Evolutionary conservation across 1,140 invertebrate genomes (phyloP).

Genomic region (Meloidogyne hapla): DNA sequence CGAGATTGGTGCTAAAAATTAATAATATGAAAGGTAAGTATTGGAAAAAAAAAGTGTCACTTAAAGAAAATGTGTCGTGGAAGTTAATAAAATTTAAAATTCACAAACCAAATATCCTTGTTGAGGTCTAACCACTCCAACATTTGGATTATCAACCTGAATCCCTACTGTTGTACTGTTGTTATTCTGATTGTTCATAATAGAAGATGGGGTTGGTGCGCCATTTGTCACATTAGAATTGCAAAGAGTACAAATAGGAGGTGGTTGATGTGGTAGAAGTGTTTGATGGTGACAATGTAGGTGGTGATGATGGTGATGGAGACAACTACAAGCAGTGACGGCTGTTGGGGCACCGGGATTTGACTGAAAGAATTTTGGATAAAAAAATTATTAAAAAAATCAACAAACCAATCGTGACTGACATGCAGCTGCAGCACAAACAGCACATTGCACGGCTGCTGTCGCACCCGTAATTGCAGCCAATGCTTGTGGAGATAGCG

Average conservation of each 20-base stretch:
- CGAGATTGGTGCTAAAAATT: conserved; percentile 7
- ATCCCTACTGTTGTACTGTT: not conserved
- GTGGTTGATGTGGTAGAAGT: not conserved
- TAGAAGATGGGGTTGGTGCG: conserved; percentile 4
- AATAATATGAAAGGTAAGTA: not conserved
- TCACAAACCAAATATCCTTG: not conserved
- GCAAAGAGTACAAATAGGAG: conserved; percentile 22
- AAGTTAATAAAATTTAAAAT: not conserved
- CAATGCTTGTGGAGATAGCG: conserved; percentile 10
- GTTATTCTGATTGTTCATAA: conserved; percentile 1
- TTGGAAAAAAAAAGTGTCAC: not conserved
- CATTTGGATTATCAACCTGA: not conserved
- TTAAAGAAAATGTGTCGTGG: too few relatives aligned
- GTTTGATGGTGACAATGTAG: conserved; percentile 24
- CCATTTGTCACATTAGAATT: conserved; percentile 17
- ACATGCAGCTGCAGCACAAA: conserved; percentile 26
- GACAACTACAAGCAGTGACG: conserved; percentile 26
- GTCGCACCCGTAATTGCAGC: conserved; percentile 2
- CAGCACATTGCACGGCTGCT: conserved; percentile 17
- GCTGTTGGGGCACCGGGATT: conserved; percentile 6
- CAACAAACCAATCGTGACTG: conserved; percentile 23
- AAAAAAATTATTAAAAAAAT: not conserved
- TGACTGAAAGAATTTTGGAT: not conserved
- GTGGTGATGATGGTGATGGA: conserved; percentile 27
- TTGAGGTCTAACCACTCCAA: not conserved